phyloP scores from a whole-genome alignment of 2,888 invertebrate genomes.

The Nipponacmea schrenckii region DNA sequence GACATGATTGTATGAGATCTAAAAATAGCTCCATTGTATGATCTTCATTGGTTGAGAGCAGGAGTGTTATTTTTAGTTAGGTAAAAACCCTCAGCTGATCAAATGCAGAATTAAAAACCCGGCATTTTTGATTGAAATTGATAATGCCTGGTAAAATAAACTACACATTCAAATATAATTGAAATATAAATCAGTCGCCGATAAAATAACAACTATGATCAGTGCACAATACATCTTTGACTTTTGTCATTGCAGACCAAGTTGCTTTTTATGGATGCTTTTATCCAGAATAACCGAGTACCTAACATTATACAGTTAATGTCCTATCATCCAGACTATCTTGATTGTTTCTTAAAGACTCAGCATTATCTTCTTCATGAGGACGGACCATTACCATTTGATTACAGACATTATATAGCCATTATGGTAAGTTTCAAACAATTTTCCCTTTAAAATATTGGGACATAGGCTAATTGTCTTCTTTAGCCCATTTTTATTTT shows the following conservation, averaged over 20 bases:
- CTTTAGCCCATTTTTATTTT: background rate
- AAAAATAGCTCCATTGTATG: background rate
- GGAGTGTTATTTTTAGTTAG: constrained; percentile 1
- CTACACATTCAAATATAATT: too few species aligned
- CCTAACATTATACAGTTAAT: constrained; percentile 84
- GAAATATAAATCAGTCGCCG: too few species aligned
- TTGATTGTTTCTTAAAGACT: constrained; percentile 81
- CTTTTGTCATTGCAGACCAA: constrained; percentile 65
- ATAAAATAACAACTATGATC: too few species aligned
- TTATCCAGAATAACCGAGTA: constrained; percentile 72
- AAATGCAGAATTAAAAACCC: too few species aligned
- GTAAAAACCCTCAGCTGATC: background rate
- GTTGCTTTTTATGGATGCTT: constrained; percentile 69
- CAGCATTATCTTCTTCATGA: constrained; percentile 84
- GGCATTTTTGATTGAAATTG: too few species aligned
- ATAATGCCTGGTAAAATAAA: too few species aligned
- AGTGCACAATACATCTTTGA: constrained; percentile 15
- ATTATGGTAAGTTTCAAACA: constrained; percentile 79
- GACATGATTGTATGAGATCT: background rate
- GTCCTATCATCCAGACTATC: constrained; percentile 83
- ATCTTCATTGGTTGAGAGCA: background rate
- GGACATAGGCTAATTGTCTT: background rate
- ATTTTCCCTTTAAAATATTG: background rate
- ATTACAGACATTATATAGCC: constrained; percentile 85
- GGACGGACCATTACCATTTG: constrained; percentile 84